A percentile compares a stretch with the other conserved stretches of the same genome.
These are phyloP conservation scores for Oligia latruncula DNA, from an alignment of 2,888 invertebrate genomes.

Conservation along the genomic window DNA sequence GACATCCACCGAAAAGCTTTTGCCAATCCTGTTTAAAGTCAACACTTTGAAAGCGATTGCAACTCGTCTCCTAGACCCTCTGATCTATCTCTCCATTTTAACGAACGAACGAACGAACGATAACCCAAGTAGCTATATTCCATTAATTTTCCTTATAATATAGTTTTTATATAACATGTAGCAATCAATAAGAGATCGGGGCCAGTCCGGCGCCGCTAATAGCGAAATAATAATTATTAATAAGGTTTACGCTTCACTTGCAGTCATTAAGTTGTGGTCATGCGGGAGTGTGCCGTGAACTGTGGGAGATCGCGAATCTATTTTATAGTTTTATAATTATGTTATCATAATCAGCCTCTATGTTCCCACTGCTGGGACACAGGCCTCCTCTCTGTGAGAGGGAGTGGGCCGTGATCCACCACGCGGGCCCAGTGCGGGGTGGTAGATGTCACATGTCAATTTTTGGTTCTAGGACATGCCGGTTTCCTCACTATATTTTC, in stretches of 20 bases:
- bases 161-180: slow-evolving; percentile 30
- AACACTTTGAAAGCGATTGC: background rate
- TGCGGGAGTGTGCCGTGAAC: slow-evolving; percentile 25
- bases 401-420: too few relatives aligned
- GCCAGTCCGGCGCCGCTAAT: slow-evolving; percentile 70
- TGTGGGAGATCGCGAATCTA: slow-evolving; percentile 4
- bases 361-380: too few relatives aligned
- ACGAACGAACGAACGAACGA: slow-evolving; percentile 14
- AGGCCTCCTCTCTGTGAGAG: too few relatives aligned
- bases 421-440: too few relatives aligned
- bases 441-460: too few relatives aligned
- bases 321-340: background rate
- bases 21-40: background rate
- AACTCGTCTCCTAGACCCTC: background rate
- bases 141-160: slow-evolving; percentile 24
- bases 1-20: background rate
- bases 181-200: slow-evolving; percentile 76
- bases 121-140: background rate
- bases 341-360: too few relatives aligned
- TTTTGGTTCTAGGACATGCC: too few relatives aligned
- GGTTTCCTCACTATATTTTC: too few relatives aligned
- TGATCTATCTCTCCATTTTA: slow-evolving; percentile 8
- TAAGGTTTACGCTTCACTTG: slow-evolving; percentile 72
- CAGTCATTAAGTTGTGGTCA: slow-evolving; percentile 58
- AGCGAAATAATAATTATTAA: slow-evolving; percentile 76